A percentile compares a stretch with the other conserved stretches of the same genome.
Conservation (phyloP, 64 coral and sea anemone species). For the Anthopleura sola region DNA sequence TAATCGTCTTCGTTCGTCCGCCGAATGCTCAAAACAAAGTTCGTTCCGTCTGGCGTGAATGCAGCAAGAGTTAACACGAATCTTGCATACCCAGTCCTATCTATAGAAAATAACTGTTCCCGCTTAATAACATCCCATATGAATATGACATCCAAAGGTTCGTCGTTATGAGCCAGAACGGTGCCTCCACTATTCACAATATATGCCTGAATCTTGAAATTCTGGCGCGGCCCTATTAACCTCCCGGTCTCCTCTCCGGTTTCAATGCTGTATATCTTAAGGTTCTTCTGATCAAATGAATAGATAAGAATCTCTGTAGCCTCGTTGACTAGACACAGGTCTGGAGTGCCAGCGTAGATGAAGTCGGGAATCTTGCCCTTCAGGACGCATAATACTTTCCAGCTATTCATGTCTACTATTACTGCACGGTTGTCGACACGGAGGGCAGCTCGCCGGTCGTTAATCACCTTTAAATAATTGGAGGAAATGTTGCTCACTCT, state of each 20-base stretch:
- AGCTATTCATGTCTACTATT: slow-evolving; percentile 57
- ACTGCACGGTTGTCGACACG: slow-evolving; percentile 57
- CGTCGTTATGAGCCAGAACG: slow-evolving; percentile 43
- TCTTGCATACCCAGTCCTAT: slow-evolving; percentile 40
- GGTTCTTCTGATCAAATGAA: slow-evolving; percentile 42
- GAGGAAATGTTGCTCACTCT: slow-evolving; percentile 67
- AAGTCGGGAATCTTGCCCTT: slow-evolving; percentile 79
- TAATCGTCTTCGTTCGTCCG: slow-evolving; percentile 39
- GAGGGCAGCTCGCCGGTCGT: slow-evolving; percentile 58
- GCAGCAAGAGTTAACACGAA: slow-evolving; percentile 43
- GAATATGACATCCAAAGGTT: slow-evolving; percentile 37
- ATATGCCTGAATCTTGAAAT: slow-evolving; percentile 37
- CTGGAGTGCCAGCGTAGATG: slow-evolving; percentile 50
- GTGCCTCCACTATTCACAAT: slow-evolving; percentile 56
- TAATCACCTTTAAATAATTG: slow-evolving; percentile 65
- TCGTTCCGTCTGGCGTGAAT: slow-evolving; percentile 65
- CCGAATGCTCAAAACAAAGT: slow-evolving; percentile 48
- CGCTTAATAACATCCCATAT: slow-evolving; percentile 69
- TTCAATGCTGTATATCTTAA: slow-evolving; percentile 63
- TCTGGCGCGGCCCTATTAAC: slow-evolving; percentile 23
- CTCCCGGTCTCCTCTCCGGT: slow-evolving; percentile 64
- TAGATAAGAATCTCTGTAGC: slow-evolving; percentile 75
- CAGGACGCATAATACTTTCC: slow-evolving; percentile 61
- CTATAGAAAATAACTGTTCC: slow-evolving; percentile 54
- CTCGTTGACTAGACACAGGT: slow-evolving; percentile 61